Percentiles rank a stretch among this genome's conserved stretches.
Conservation (phyloP, 1,140 invertebrate species). For the Holcopasites calliopsidis region DNA sequence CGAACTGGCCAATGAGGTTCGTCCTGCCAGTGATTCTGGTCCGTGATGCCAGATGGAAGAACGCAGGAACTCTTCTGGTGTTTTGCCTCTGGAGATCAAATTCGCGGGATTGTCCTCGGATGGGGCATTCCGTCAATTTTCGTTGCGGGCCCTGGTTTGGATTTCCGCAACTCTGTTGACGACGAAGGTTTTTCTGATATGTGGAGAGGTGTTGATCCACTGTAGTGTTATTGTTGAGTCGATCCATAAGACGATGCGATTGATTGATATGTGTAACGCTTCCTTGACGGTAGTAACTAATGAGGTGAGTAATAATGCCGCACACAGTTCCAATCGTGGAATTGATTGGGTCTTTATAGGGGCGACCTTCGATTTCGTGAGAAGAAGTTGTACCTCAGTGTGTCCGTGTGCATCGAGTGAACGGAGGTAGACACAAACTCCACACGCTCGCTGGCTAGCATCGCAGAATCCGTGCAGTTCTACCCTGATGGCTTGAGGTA, state of each 20-base stretch:
- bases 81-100: too few species aligned
- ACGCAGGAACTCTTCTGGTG: neutral
- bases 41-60: slow-evolving; percentile 41
- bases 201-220: neutral
- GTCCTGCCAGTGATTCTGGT: neutral
- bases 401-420: neutral
- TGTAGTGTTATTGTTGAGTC: neutral
- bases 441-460: too few species aligned
- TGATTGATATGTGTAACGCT: neutral
- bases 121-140: neutral
- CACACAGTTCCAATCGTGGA: too few species aligned
- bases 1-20: neutral
- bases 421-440: too few species aligned
- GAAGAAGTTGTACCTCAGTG: neutral
- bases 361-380: neutral
- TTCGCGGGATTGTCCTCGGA: neutral
- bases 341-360: neutral
- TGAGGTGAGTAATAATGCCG: neutral
- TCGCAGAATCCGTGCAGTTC: neutral
- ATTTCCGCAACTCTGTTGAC: neutral
- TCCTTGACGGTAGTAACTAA: neutral
- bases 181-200: neutral
- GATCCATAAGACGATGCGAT: neutral
- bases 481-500: neutral
- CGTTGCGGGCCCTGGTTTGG: neutral